Evolutionary conservation across 2,113 vertebrate species (phyloP).

Genomic region (Gambusia holbrooki): DNA sequence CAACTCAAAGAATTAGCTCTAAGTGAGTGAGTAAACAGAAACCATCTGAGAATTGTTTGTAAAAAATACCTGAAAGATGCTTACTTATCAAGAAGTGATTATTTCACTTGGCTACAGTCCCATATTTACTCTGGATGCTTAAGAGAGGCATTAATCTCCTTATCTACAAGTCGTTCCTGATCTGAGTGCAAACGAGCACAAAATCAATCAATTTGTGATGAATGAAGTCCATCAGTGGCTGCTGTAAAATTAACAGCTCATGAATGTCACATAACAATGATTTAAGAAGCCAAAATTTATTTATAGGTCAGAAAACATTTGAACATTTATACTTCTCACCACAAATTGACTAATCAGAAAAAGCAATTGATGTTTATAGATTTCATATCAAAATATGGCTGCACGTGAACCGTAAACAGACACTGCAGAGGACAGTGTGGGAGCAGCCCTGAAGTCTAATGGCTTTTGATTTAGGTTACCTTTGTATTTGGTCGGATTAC

Average conservation of each 20-base stretch:
- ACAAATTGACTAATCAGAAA: background rate
- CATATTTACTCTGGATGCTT: background rate
- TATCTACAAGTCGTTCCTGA: background rate
- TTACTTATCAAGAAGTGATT: background rate
- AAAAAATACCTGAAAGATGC: background rate
- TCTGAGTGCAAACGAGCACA: background rate
- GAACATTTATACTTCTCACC: background rate
- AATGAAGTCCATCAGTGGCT: background rate
- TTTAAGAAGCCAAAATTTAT: background rate
- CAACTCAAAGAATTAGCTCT: background rate
- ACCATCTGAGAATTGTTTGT: background rate
- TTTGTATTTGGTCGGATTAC: conserved; percentile 76
- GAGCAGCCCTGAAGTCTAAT: conserved; percentile 41
- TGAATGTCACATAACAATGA: background rate
- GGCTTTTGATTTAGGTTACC: conserved; percentile 76
- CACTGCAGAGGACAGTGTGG: conserved; percentile 22
- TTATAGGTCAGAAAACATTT: background rate
- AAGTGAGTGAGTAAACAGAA: background rate
- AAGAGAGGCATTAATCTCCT: background rate
- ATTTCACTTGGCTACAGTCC: background rate
- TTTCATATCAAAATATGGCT: background rate
- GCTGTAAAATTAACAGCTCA: background rate
- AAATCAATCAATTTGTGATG: background rate
- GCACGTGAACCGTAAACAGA: background rate
- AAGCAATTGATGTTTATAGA: background rate